These are phyloP conservation scores for Corythornis madagascariensis DNA, from an alignment of 2,113 vertebrate genomes.

Conservation along the genomic window DNA sequence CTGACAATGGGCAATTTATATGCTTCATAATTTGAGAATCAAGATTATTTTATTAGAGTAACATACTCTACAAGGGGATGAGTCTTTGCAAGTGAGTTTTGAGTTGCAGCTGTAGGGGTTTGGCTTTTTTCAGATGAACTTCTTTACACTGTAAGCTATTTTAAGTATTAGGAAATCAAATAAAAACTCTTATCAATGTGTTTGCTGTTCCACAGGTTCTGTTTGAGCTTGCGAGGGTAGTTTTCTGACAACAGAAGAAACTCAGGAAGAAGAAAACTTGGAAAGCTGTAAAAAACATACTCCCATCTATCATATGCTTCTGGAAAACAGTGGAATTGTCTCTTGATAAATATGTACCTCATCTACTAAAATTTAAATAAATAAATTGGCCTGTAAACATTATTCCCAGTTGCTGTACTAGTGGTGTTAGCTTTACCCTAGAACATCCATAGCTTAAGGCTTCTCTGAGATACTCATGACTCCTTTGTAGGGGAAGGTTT, in stretches of 20 bases:
- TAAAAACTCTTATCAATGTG: not conserved
- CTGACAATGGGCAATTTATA: not conserved
- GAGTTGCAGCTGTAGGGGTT: not conserved
- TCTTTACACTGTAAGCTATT: not conserved
- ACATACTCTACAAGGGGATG: not conserved
- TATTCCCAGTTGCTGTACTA: not conserved
- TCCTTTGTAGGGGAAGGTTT: not conserved
- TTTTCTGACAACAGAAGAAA: conserved; percentile 77
- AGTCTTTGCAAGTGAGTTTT: not conserved
- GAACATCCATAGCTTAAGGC: no score
- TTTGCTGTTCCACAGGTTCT: conserved; percentile 79
- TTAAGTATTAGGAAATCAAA: not conserved
- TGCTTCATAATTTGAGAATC: not conserved
- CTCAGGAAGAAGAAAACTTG: not conserved
- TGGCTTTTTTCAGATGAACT: not conserved
- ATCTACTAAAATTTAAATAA: not conserved
- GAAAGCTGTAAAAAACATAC: not conserved
- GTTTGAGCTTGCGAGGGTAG: conserved; percentile 89
- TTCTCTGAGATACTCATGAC: not conserved
- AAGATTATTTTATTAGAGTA: not conserved
- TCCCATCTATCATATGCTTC: not conserved
- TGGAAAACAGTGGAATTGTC: not conserved
- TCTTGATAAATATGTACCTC: not conserved
- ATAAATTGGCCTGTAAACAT: not conserved
- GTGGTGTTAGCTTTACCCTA: not conserved